Percentiles rank a stretch among this genome's conserved stretches.
phyloP scores from a whole-genome alignment of 2,797 vertebrate genomes.

The Astyanax mexicanus region DNA sequence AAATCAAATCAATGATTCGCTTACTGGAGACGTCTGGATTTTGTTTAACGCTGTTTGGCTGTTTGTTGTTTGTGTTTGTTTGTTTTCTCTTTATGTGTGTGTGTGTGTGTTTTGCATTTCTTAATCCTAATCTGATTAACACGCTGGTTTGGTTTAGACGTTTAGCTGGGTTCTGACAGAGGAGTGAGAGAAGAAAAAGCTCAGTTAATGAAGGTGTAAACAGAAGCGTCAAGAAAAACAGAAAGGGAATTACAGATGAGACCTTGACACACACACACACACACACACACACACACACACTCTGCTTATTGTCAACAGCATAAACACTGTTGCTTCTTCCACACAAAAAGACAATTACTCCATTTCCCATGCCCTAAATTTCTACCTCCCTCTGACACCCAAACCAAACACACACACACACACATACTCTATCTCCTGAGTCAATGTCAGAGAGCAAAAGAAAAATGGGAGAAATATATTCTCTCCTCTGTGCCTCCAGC shows the following conservation, averaged over 20 bases:
- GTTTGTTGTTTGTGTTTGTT: slow-evolving; percentile 1
- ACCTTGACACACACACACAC: slow-evolving; percentile 19
- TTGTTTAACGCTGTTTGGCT: neutral
- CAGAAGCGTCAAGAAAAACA: slow-evolving; percentile 20
- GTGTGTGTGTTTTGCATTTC: neutral
- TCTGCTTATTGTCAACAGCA: neutral
- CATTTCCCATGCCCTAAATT: slow-evolving; percentile 36
- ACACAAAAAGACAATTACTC: slow-evolving; percentile 27
- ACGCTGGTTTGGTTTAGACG: neutral
- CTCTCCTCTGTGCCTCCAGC: slow-evolving; percentile 36
- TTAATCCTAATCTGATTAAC: slow-evolving; percentile 23
- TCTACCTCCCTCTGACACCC: slow-evolving; percentile 7
- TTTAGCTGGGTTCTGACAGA: neutral
- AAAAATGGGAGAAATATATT: slow-evolving; percentile 19
- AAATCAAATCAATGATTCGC: neutral
- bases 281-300: no score
- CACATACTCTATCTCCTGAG: slow-evolving; percentile 1
- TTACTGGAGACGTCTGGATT: neutral
- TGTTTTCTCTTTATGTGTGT: neutral
- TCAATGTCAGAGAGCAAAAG: neutral
- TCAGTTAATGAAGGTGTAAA: slow-evolving; percentile 42
- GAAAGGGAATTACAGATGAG: slow-evolving; percentile 2
- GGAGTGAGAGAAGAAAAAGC: neutral
- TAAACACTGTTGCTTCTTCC: neutral
- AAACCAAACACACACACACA: neutral